phyloP scores from a whole-genome alignment of 1,140 invertebrate species.

The Lepidurus arcticus region DNA sequence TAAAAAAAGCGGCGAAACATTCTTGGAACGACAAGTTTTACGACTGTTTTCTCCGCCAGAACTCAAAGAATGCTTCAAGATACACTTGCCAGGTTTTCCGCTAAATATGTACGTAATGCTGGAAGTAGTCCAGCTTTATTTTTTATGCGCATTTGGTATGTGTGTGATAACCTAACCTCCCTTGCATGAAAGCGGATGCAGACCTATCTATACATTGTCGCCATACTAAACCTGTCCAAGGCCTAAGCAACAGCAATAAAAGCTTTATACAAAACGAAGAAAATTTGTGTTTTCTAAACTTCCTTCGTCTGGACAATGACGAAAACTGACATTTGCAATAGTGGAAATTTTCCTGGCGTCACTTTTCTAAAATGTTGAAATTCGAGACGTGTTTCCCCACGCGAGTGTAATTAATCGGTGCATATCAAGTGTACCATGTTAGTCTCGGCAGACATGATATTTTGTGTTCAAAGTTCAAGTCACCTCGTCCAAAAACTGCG shows the following conservation, averaged over 20 bases:
- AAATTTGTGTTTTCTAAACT: neutral
- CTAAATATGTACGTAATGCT: neutral
- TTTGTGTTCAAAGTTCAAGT: neutral
- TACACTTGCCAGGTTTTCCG: neutral
- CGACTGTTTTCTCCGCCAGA: neutral
- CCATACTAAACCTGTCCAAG: neutral
- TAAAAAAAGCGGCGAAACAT: too few relatives aligned
- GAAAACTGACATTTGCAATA: neutral
- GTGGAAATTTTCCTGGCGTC: neutral
- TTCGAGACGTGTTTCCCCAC: neutral
- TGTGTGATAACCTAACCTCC: neutral
- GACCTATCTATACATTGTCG: neutral
- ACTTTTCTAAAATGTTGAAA: neutral
- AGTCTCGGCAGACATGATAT: neutral
- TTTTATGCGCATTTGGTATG: neutral
- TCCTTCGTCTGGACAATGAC: neutral
- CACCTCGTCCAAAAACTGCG: neutral
- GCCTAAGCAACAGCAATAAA: constrained; percentile 12
- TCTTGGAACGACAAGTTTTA: neutral
- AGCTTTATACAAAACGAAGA: neutral
- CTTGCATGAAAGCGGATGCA: neutral
- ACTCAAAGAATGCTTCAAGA: neutral
- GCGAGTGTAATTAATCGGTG: neutral
- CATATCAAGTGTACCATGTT: neutral
- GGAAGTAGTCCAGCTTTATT: neutral